These are phyloP conservation scores for Harlomillsia oculata DNA, from an alignment of 1,140 invertebrate species.

Conservation along the genomic window DNA sequence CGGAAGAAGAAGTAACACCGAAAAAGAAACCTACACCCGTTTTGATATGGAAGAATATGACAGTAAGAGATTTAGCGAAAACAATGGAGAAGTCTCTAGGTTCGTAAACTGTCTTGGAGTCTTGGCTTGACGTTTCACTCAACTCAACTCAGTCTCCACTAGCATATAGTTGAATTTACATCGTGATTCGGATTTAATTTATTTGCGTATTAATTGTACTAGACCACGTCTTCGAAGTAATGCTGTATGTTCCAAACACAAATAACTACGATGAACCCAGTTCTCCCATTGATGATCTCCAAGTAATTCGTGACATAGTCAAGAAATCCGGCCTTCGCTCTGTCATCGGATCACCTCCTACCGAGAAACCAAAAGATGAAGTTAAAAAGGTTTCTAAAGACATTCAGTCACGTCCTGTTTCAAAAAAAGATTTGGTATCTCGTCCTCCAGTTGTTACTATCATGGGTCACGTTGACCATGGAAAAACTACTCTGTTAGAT, in stretches of 20 bases:
- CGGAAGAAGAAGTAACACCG: background rate
- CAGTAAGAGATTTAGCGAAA: slow-evolving; percentile 58
- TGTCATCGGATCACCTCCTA: slow-evolving; percentile 46
- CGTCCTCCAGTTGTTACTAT: slow-evolving; percentile 89
- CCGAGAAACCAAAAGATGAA: slow-evolving; percentile 40
- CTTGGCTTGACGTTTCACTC: background rate
- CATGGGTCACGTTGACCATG: slow-evolving; percentile 98
- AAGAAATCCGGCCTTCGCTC: slow-evolving; percentile 54
- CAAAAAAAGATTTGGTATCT: slow-evolving; percentile 46
- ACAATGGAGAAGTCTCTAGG: slow-evolving; percentile 48
- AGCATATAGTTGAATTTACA: background rate
- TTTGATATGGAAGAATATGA: slow-evolving; percentile 68
- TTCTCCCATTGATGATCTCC: slow-evolving; percentile 45
- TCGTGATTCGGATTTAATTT: background rate
- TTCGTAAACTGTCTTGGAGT: slow-evolving; percentile 33
- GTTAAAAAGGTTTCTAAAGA: background rate
- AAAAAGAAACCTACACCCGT: slow-evolving; percentile 38
- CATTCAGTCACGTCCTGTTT: slow-evolving; percentile 20
- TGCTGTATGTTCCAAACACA: slow-evolving; percentile 54
- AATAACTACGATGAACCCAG: slow-evolving; percentile 44
- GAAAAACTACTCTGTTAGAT: slow-evolving; percentile 92
- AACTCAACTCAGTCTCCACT: background rate
- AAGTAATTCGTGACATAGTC: slow-evolving; percentile 53
- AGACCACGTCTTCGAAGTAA: slow-evolving; percentile 60
- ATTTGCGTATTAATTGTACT: slow-evolving; percentile 35